These are phyloP conservation scores for Phasianus colchicus DNA, from an alignment of 2,113 vertebrate genomes.

Conservation along the genomic window DNA sequence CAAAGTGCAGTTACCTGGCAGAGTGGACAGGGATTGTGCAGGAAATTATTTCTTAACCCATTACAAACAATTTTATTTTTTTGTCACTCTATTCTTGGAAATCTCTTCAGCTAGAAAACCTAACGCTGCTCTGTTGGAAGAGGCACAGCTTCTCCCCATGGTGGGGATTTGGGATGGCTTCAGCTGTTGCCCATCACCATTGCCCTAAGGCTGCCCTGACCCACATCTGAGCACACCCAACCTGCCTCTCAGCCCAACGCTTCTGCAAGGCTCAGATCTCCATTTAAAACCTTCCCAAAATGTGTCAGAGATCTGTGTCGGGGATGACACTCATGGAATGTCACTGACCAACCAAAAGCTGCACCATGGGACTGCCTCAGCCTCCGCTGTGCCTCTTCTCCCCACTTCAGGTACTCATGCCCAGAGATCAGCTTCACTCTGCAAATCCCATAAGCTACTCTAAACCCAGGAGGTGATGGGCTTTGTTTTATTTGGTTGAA, in stretches of 20 bases:
- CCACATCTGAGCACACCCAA: background rate
- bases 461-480: rapidly evolving
- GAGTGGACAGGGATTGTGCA: background rate
- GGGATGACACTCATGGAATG: background rate
- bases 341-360: rapidly evolving
- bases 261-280: background rate
- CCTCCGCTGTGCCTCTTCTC: background rate
- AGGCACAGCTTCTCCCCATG: background rate
- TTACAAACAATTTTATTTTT: background rate
- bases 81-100: background rate
- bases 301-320: too few species aligned
- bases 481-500: rapidly evolving
- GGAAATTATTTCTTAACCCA: rapidly evolving
- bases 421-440: background rate
- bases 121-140: rapidly evolving
- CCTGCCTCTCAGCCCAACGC: background rate
- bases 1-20: background rate
- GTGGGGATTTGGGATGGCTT: rapidly evolving
- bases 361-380: background rate
- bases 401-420: background rate
- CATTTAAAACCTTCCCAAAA: background rate
- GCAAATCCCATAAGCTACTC: rapidly evolving
- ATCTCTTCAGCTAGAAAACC: background rate
- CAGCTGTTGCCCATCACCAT: too few species aligned
- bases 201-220: background rate